Evolutionary conservation across 2,797 vertebrate genomes (phyloP).

Genomic region (Phoebastria nigripes): DNA sequence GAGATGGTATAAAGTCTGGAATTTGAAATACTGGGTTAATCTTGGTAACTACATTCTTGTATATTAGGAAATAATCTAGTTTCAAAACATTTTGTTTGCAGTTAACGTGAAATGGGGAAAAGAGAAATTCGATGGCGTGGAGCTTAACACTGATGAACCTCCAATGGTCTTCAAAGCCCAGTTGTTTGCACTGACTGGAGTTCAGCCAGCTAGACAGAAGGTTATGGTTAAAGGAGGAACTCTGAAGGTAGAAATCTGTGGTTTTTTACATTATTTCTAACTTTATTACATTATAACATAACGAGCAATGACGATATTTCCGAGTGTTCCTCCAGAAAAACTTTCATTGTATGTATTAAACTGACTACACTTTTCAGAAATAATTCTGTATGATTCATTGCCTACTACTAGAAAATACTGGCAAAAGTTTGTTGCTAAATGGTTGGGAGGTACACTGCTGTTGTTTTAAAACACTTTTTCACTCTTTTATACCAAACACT

Average conservation of each 20-base stretch:
- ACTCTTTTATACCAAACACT: background rate
- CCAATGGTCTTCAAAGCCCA: slow-evolving; percentile 99
- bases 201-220: slow-evolving; percentile 97
- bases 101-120: slow-evolving; percentile 99
- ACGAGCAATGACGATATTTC: background rate
- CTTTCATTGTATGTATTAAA: background rate
- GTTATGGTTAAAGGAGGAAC: slow-evolving; percentile 99
- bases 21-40: background rate
- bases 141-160: slow-evolving; percentile 96
- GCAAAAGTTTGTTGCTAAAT: background rate
- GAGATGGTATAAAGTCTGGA: background rate
- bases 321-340: background rate
- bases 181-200: slow-evolving; percentile 94
- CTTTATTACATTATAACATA: background rate
- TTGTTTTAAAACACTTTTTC: background rate
- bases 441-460: background rate
- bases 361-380: background rate
- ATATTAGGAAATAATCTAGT: background rate
- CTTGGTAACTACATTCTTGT: background rate
- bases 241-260: slow-evolving; percentile 82
- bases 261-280: background rate
- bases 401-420: background rate
- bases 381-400: background rate
- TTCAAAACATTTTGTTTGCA: slow-evolving; percentile 58
- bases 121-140: slow-evolving; percentile 96